Evolutionary conservation across 2,113 vertebrate species (phyloP), one percentile per base, ranked within the genome.

Genomic region (Ceuthmochares aereus): DNA sequence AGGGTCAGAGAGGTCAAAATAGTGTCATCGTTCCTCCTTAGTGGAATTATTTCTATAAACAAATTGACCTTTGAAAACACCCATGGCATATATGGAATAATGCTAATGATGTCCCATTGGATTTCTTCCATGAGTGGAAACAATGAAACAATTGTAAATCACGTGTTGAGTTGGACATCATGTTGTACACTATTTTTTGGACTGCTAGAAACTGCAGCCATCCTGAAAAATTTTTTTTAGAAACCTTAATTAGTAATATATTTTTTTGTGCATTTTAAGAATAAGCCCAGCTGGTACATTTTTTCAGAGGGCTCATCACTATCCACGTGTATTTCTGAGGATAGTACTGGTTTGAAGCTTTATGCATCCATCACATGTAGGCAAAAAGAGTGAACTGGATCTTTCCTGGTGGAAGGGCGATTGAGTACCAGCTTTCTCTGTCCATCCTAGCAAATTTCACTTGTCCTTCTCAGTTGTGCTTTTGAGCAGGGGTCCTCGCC

Each of bases 21-120:
- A 74, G 83, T 95, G 94, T 95, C 93, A 97, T 96, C 93, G 77
- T 97, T 97, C 96, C 93, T 94, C 75, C 92, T 94, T 81, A 93
- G 8, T 47, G 67, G 51, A 88, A 90, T 32, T 83, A 92, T 96
- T 80, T 87, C 86, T 84, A 75, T 93, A 91, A 93, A 94, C 77
- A 97, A 89, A 86, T 89, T 97, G 92, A 97, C 93, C 88, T 93
- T 91, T 60, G 72, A 90, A 67, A 94, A 90, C 55, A 84, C 49
- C 56, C 37, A n/a, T 72, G 62, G 70, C 42, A 58, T 85, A 96
- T 62, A 89, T 68, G 75, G 94, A 97, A 89, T 95, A 86, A 93
- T 88, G 83, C 60, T 90, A 87, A 94, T 82, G 64, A 81, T 54
- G 85, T 72, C 37, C 42, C 62, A 32, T 23, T 77, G 66, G 80